Evolutionary conservation across 2,888 invertebrate species (phyloP), one percentile per base, ranked within the genome.

Genomic region (Schizotus pectinicornis): DNA sequence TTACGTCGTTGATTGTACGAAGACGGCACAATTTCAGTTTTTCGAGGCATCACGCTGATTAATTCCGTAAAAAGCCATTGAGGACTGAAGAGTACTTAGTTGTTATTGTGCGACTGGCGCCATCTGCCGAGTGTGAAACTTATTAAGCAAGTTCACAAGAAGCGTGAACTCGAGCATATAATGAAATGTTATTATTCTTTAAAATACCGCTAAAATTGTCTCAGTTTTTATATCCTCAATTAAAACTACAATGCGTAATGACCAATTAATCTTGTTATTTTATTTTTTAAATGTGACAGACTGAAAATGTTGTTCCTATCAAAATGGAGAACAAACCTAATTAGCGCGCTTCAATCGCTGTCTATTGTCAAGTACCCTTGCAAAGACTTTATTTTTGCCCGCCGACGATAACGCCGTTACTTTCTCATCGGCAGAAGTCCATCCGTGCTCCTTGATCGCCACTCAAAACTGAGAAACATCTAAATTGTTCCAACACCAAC

Each of bases 191-290:
- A 73, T 73, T 72, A 73, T 73, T 72, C 72, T 72, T 70, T 64
- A 70, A 70, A 73, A 70, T 73, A 73, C 73, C 73, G 72, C 72
- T 73, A 71, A 72, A 73, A 71, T 69, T 68, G 73, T 72, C 71
- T 73, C 69, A 69, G 65, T 68, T 73, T 72, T 71, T 69, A 67
- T 67, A 68, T 68, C 66, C 65, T 64, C 69, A 70, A 71, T 72
- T 72, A 72, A 68, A 68, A 71, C 64, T 61, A 71, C 67, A 69
- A 68, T 68, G 66, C 67, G 66, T 70, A 71, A 73, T 70, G 67
- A 71, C 66, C 72, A 73, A 71, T 73, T 73, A 73, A 65, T 64
- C 52, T 59, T 56, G 32, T 48, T 32, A 32, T 59, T 39, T 59
- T 46, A 60, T 56, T 64, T 59, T 64, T 50, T 56, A 59, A 55